Base-by-base conservation (phyloP, 2,113 vertebrate species). In the Polyodon spathula region DNA sequence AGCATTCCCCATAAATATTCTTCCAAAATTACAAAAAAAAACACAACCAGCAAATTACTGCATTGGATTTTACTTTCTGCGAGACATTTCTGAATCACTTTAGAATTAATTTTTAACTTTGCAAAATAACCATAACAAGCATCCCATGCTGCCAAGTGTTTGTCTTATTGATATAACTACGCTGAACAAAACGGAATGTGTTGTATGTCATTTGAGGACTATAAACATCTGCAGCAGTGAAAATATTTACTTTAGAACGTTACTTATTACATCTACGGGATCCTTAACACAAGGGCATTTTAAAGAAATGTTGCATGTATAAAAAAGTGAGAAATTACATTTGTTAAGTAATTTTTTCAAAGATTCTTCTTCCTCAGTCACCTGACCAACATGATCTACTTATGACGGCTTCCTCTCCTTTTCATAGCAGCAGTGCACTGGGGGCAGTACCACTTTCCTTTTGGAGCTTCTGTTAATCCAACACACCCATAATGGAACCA, bases 401-500 rank as follows among this genome's bases (percentile, higher is more conserved):
- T 99, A 78, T 99, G 96, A 17, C 96, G 84, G 76, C 93, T 98
- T 80, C 96, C 96, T 74, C 96, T 90, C 73, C 96, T 90, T 85
- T 99, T 99, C 95, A 99, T 97, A 63, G 96, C 95, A 1, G 93
- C 95, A 0, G 94, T 99, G 58, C 96, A 99, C 81, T 99, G 95
- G 0, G 95, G 96, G 59, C 96, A 99, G 70, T 91, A 99, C 96
- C 96, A 98, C 61, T 98, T 99, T 40, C 95, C 96, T 72, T 98
- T 99, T 0, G 95, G 96, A 17, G 96, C 95, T 79, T 99, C 96
- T 7, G 93, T 93, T 78, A 99, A 77, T 17, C 96, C 95, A 51
- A 99, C 95, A 43, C 96, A 99, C 63, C 96, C 96, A 7, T 99
- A 99, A 79, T 99, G 96, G 82, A 99, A 99, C 95, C 96, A 99